phyloP scores from a whole-genome alignment of 2,797 vertebrate species.

The Uromys caudimaculatus region DNA sequence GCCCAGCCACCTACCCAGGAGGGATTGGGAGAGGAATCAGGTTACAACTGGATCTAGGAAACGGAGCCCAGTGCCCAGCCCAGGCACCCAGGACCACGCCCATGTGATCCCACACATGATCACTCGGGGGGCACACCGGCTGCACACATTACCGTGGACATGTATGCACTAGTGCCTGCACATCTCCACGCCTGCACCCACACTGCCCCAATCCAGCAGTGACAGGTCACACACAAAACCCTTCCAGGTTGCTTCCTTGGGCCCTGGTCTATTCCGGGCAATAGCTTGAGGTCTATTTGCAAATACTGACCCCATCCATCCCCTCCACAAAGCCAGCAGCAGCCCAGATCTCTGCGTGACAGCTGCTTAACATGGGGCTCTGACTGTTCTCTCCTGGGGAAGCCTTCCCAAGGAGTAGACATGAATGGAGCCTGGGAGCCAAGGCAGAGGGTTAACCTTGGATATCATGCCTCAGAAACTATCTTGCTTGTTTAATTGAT shows the following conservation, averaged over 20 bases:
- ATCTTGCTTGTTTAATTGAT: background rate
- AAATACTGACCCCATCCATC: background rate
- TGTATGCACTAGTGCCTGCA: background rate
- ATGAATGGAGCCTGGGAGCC: too few relatives aligned
- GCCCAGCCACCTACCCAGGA: slow-evolving; percentile 93
- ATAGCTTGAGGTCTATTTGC: background rate
- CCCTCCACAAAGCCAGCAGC: too few relatives aligned
- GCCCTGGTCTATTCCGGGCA: background rate
- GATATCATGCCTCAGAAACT: background rate
- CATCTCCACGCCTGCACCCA: background rate
- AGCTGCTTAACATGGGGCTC: background rate
- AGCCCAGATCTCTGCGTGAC: background rate
- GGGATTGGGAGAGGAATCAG: background rate
- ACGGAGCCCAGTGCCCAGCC: background rate
- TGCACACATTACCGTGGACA: background rate
- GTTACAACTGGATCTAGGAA: too few relatives aligned
- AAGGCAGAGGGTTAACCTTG: background rate
- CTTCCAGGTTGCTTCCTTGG: background rate
- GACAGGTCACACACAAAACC: background rate
- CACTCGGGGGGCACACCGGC: background rate
- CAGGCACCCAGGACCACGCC: background rate
- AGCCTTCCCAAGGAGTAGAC: background rate
- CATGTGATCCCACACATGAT: background rate
- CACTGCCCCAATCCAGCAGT: background rate
- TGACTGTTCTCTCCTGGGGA: background rate